Evolutionary conservation across 2,888 invertebrate species (phyloP), one percentile per base, ranked within the genome.

Genomic region (Brenthis ino): DNA sequence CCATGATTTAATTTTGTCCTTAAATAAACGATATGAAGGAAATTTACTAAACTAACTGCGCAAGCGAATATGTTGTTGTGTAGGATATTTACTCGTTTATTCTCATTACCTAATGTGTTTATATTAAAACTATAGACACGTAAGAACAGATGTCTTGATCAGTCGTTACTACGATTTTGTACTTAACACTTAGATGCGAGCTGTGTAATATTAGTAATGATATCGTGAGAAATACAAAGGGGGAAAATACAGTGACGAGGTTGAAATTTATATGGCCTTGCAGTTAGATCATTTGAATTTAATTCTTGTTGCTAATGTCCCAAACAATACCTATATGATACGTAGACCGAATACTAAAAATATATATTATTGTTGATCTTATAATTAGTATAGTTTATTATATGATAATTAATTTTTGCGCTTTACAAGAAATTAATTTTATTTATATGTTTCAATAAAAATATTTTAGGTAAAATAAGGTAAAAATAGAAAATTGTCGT

Each of bases 101-200:
- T 43, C 2, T 43, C 8, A 43, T 11, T 1, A 43, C 1, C 16
- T 77, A 79, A 76, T 80, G 80, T 83, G 82, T 78, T 81, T 73
- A 76, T 81, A 76, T 76, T 73, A 77, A 83, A 84, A 84, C 82
- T 83, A 80, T 84, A 80, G 76, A 77, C 76, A 75, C 77, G 82
- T 82, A 85, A 82, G 85, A 86, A 83, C 77, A 77, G 78, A 78
- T 78, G 80, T 80, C 77, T 80, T 80, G 79, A 78, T 78, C 77
- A 77, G 76, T 80, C 77, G 78, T 16, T 78, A 80, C 83, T 81
- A 83, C 80, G 78, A 74, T 84, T 85, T 86, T 85, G 84, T 83
- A 82, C 77, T 84, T 83, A 86, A 84, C 83, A 85, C 79, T 80
- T 55, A 67, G 48, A 57, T 57, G 63, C 16, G 28, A 57, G 82